Evolutionary conservation across 2,797 vertebrate genomes (phyloP).

Genomic region (Thripadectes ignobilis): DNA sequence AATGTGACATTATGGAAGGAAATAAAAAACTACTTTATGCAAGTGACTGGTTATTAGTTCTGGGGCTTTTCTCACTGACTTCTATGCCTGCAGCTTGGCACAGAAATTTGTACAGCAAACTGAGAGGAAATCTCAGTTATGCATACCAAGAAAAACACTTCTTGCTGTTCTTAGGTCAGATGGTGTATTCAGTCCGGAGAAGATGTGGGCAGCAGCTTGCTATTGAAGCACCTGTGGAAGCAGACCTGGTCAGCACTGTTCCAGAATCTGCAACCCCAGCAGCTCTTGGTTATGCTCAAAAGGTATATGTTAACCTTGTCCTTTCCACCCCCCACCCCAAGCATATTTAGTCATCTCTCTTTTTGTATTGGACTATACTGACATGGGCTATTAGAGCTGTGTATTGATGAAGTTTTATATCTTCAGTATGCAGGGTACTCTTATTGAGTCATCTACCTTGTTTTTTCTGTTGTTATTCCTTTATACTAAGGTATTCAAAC

Average conservation of each 20-base stretch:
- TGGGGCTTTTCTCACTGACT: background rate
- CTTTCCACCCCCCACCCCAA: background rate
- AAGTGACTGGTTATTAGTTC: background rate
- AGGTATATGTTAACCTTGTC: constrained; percentile 74
- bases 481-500: background rate
- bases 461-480: background rate
- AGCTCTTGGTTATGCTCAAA: constrained; percentile 92
- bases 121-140: background rate
- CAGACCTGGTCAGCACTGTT: constrained; percentile 97
- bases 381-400: background rate
- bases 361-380: background rate
- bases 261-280: constrained; percentile 98
- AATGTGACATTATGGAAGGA: background rate
- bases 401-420: background rate
- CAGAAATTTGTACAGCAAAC: background rate
- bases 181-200: constrained; percentile 96
- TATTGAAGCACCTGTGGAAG: constrained; percentile 92
- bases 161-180: constrained; percentile 86
- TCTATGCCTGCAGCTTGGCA: background rate
- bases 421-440: rapidly evolving
- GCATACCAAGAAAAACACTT: background rate
- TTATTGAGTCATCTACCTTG: background rate
- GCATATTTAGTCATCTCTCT: background rate
- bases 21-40: background rate
- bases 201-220: constrained; percentile 96